Base-by-base conservation (phyloP, 2,113 vertebrate species). In the Nerophis lumbriciformis region DNA sequence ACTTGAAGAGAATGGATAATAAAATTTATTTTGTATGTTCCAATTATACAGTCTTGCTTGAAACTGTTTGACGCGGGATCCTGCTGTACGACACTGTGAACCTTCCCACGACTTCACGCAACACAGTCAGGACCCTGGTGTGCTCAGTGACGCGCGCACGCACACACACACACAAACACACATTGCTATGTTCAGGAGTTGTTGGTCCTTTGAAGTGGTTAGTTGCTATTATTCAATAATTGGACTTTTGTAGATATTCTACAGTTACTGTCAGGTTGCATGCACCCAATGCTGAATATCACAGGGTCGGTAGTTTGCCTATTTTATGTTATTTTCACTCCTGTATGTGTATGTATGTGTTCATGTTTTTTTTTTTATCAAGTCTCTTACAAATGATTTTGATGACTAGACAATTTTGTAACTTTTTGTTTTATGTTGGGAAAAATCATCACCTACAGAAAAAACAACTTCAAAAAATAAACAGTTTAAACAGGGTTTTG, bases 21-120 rank as follows among this genome's bases (percentile, higher is more conserved):
- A 93, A 92, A 92, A 88, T 90, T 91, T 90, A 93, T 93, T 93
- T 93, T 93, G 89, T 92, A 91, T 92, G 91, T 91, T 90, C 89
- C 89, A 90, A 88, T 88, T 85, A 89, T 88, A 89, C 86, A 88
- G 85, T 86, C 87, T 90, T 91, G 89, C 84, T 89, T 90, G 89
- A 89, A 90, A 83, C 85, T 82, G 82, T 90, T 90, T 89, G 84
- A 87, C 67, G 82, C 39, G 85, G 83, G 84, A 85, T 86, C 82
- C 83, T 89, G 82, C 87, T 89, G 86, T 88, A 84, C 83, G 87
- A 85, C 85, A 88, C 86, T 88, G 86, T 89, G 86, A 90, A 87
- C 83, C 83, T 89, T 83, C 75, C 85, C 81, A 80, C 72, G 67
- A 83, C 72, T 81, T 89, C 85, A 87, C 83, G 73, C 77, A 80